Evolutionary conservation across 1,140 invertebrate species (phyloP), one percentile per base, ranked within the genome.

Genomic region (Heliconius eleuchia): DNA sequence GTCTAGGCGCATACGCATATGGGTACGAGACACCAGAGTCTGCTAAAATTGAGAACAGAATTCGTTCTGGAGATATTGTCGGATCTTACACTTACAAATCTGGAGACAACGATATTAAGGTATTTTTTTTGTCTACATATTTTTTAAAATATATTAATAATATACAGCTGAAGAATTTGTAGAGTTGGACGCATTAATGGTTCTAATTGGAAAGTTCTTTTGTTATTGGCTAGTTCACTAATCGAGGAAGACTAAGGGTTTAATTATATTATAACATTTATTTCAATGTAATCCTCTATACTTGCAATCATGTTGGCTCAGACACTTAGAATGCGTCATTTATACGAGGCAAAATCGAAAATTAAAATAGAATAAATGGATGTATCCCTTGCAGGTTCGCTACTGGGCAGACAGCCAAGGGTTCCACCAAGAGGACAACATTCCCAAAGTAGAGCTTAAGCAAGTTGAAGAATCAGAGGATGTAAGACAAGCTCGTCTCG

Each of bases 391-490:
- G 2, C 82, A 94, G 92, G 96, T 96, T 2, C 95, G 94, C 71
- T 96, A 96, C 86, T 96, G 95, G 95, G 95, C 96, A 73, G 95
- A 96, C 85, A 94, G 94, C 82, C 92, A 94, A 78, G 96, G 96
- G 57, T 96, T 96, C 94, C 96, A 96, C 92, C 96, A 96, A 77
- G 95, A 96, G 77, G 96, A 96, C 87, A 96, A 96, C 86, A 92
- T 96, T 23, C 96, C 96, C 5, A 95, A 96, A 74, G 94, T 95
- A 55, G 91, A 95, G 60, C 95, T 96, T 71, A 89, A 94, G 85
- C 96, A 95, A 0, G 94, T 95, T 42, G 95, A 96, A 78, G 96
- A 96, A 82, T 95, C 95, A 0, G 95, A 95, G 3, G 96, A 95
- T 52, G 96, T 96, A 5, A 91, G 95, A 73, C 95, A 94, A 73